Evolutionary conservation across 2,888 invertebrate genomes (phyloP).

Genomic region (Alsophila aescularia): DNA sequence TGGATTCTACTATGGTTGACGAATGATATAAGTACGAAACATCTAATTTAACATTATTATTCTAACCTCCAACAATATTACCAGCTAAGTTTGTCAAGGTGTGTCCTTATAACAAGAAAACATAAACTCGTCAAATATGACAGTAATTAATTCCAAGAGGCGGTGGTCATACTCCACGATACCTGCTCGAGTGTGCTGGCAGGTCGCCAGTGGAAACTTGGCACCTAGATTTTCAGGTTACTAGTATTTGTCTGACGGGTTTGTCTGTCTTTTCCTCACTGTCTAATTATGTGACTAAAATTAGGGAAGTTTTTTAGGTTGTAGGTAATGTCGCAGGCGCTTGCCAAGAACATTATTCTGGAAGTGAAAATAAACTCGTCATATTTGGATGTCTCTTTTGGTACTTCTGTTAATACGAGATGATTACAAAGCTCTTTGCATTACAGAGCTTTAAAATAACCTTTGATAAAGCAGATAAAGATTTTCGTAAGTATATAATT

Average conservation of each 20-base stretch:
- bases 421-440: neutral
- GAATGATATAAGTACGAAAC: too few species aligned
- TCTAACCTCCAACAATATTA: too few species aligned
- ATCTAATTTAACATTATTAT: too few species aligned
- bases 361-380: constrained; percentile 2
- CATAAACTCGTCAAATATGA: constrained; percentile 35
- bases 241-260: constrained; percentile 43
- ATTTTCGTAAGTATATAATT: neutral
- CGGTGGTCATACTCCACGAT: constrained; percentile 35
- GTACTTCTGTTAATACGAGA: neutral
- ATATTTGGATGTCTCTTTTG: constrained; percentile 1
- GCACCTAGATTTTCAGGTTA: constrained; percentile 42
- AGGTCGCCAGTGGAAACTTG: constrained; percentile 41
- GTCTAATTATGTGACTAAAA: constrained; percentile 32
- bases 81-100: neutral
- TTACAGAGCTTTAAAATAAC: neutral
- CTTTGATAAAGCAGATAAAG: neutral
- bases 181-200: constrained; percentile 51
- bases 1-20: too few species aligned
- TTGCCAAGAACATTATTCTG: constrained; percentile 18
- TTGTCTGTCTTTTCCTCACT: constrained; percentile 42
- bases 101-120: neutral
- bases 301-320: constrained; percentile 33
- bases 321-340: constrained; percentile 12
- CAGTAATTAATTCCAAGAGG: constrained; percentile 39